Conservation (phyloP, 64 coral and sea anemone species). For the Hydrozoanthus tunicans region DNA sequence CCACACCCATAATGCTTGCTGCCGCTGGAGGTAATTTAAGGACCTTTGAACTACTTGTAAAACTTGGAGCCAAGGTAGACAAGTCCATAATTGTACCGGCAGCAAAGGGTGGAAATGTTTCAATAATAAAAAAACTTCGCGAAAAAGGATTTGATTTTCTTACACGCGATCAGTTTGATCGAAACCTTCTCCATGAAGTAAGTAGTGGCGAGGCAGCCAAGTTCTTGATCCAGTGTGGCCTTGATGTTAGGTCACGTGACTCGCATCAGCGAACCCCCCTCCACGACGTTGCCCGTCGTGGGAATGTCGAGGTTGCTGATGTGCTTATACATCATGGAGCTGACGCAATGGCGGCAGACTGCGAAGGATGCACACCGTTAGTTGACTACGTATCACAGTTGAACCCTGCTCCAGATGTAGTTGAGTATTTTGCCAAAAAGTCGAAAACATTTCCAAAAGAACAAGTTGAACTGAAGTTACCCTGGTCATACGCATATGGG, state of each 20-base stretch:
- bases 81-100: not conserved
- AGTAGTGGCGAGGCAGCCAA: not conserved
- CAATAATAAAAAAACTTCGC: not conserved
- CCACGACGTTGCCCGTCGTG: not conserved
- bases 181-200: not conserved
- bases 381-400: not conserved
- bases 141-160: not conserved
- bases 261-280: not conserved
- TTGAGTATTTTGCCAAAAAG: constrained; percentile 17
- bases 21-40: not conserved
- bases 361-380: not conserved
- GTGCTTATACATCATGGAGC: not conserved
- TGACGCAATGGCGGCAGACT: not conserved
- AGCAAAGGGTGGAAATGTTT: constrained; percentile 5
- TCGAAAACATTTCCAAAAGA: not conserved
- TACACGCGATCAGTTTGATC: not conserved
- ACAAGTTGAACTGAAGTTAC: not conserved
- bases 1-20: constrained; percentile 16
- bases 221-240: not conserved
- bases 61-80: not conserved
- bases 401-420: not conserved
- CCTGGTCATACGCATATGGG: not conserved
- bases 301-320: not conserved
- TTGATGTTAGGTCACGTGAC: constrained; percentile 1
- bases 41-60: not conserved